These are phyloP conservation scores for Zaprionus taronus DNA, from an alignment of 1,140 invertebrate genomes.

Conservation along the genomic window DNA sequence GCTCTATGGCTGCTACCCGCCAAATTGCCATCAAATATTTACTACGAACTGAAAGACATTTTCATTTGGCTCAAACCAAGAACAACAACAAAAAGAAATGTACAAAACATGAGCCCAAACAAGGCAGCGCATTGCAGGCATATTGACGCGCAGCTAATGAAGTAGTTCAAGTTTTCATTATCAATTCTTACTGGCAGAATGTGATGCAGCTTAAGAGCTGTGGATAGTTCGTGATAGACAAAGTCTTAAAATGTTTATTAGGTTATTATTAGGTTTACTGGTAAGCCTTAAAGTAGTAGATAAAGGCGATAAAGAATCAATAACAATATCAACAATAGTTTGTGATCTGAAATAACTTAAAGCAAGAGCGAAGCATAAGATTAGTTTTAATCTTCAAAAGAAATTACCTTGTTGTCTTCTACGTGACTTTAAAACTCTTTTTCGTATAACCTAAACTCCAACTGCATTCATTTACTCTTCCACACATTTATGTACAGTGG, in stretches of 20 bases:
- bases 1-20: not conserved
- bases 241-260: too few species aligned
- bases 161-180: slow-evolving; percentile 64
- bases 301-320: too few species aligned
- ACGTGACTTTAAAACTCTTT: too few species aligned
- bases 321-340: too few species aligned
- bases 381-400: too few species aligned
- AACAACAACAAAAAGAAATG: slow-evolving; percentile 1
- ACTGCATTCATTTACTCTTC: too few species aligned
- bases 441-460: too few species aligned
- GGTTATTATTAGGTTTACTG: too few species aligned
- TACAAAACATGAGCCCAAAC: slow-evolving; percentile 23
- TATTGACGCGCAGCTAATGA: slow-evolving; percentile 66
- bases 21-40: slow-evolving; percentile 72
- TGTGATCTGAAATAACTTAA: too few species aligned
- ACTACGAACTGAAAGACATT: slow-evolving; percentile 68
- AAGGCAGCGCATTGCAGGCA: slow-evolving; percentile 62
- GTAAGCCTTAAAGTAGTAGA: too few species aligned
- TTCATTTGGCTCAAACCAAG: slow-evolving; percentile 58
- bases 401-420: too few species aligned
- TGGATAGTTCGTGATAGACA: not conserved
- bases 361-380: too few species aligned
- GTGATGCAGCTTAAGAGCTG: not conserved
- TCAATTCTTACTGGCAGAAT: slow-evolving; percentile 41
- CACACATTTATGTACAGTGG: not conserved